Evolutionary conservation across 2,888 invertebrate genomes (phyloP), one percentile per base, ranked within the genome.

Genomic region (Gastracanthus pulcherrimus): DNA sequence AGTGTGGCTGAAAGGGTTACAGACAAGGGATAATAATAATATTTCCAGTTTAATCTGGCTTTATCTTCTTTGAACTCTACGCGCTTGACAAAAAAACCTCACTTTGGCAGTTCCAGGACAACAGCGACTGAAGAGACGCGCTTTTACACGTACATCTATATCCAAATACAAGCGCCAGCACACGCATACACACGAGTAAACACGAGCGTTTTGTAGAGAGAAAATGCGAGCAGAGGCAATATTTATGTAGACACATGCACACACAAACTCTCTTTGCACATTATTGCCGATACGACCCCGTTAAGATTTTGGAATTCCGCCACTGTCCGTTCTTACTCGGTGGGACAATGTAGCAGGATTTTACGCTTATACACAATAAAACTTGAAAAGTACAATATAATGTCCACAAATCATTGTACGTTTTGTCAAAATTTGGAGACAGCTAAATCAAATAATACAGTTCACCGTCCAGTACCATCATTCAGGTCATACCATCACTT

Each of bases 241-340:
- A 41, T 67, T 41, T 67, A 45, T 67, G 45, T 45, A 45, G 9
- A 67, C 67, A 45, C n/a, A n/a, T n/a, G 23, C 16, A 41, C 34
- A 70, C 55, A 48, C 16, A 55, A 11, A 29, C 4, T 19, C 7
- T 19, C 13, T 6, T 48, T 2, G 45, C 48, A 45, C 69, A 69
- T 69, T 31, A 69, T 69, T 23, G 29, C 48, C 66, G 16, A 45
- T 48, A 11, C 48, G 69, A 69, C 29, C 45, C 2, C 41, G 26
- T 6, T 45, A 67, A 67, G 67, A 67, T 70, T 70, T 70, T 70
- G 70, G 70, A 70, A 55, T 55, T 26, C 2, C 58, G 55, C 71
- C 70, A 55, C n/a, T 1, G 48, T n/a, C n/a, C n/a, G 19, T 48
- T n/a, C 19, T 19, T 48, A 48, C 48, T 19, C 6, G 45, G 4